Evolutionary conservation across 2,113 vertebrate genomes (phyloP).

Genomic region (Mesoclemmys tuberculata): DNA sequence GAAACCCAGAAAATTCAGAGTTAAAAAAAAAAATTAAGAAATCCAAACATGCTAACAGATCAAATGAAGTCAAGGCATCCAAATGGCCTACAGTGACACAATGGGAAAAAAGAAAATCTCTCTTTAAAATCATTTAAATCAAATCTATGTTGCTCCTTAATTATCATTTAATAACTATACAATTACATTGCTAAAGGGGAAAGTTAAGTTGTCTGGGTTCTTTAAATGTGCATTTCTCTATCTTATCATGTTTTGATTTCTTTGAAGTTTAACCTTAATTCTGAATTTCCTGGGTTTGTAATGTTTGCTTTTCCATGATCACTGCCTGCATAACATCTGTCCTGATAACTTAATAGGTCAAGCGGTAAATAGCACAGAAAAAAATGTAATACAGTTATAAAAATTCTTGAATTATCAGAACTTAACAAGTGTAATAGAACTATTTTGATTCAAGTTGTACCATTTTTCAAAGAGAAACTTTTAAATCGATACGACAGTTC

Average conservation of each 20-base stretch:
- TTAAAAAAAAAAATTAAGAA: background rate
- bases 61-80: background rate
- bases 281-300: background rate
- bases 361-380: background rate
- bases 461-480: conserved; percentile 15
- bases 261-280: background rate
- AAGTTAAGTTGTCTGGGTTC: background rate
- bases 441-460: background rate
- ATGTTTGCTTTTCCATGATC: background rate
- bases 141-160: background rate
- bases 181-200: background rate
- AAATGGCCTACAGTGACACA: background rate
- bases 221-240: background rate
- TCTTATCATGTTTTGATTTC: background rate
- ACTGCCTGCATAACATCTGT: background rate
- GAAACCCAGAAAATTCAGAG: background rate
- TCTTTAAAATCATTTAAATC: background rate
- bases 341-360: background rate
- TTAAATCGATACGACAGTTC: background rate
- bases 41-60: background rate
- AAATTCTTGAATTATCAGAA: background rate
- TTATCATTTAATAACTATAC: background rate
- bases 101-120: background rate
- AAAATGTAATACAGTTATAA: background rate
- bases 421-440: background rate